A percentile compares a stretch with the other conserved stretches of the same genome.
These are phyloP conservation scores for Dufourea novaeangliae DNA, from an alignment of 1,140 invertebrate genomes.

Conservation along the genomic window DNA sequence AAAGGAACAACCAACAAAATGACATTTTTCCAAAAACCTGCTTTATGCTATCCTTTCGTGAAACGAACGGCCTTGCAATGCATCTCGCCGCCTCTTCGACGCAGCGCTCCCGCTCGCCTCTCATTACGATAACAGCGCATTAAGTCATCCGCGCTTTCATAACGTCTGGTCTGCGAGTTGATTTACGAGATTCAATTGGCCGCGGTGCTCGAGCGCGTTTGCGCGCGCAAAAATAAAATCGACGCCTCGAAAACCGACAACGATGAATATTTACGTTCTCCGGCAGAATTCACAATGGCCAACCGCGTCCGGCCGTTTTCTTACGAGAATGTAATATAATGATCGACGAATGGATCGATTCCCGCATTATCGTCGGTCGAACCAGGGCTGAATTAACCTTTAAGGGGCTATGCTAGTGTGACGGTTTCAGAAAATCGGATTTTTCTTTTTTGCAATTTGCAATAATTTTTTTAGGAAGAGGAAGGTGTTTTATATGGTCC, in stretches of 20 bases:
- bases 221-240: slow-evolving; percentile 25
- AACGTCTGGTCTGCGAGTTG: slow-evolving; percentile 36
- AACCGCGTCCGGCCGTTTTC: too few relatives aligned
- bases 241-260: slow-evolving; percentile 32
- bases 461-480: too few relatives aligned
- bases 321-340: background rate
- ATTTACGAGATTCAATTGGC: slow-evolving; percentile 50
- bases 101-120: background rate
- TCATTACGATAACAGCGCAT: slow-evolving; percentile 43
- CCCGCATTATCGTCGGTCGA: slow-evolving; percentile 1
- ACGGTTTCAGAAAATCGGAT: too few relatives aligned
- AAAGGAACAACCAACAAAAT: too few relatives aligned
- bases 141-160: slow-evolving; percentile 42
- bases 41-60: too few relatives aligned
- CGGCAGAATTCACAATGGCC: background rate
- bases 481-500: too few relatives aligned
- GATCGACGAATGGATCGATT: slow-evolving; percentile 11
- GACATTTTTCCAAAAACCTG: too few relatives aligned
- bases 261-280: slow-evolving; percentile 38
- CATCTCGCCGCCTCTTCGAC: too few relatives aligned
- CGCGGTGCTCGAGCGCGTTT: background rate
- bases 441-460: too few relatives aligned
- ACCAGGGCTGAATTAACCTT: background rate
- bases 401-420: too few relatives aligned
- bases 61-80: too few relatives aligned